Evolutionary conservation across 1,140 invertebrate species (phyloP), one percentile per base, ranked within the genome.

Genomic region (Monomorium pharaonis): DNA sequence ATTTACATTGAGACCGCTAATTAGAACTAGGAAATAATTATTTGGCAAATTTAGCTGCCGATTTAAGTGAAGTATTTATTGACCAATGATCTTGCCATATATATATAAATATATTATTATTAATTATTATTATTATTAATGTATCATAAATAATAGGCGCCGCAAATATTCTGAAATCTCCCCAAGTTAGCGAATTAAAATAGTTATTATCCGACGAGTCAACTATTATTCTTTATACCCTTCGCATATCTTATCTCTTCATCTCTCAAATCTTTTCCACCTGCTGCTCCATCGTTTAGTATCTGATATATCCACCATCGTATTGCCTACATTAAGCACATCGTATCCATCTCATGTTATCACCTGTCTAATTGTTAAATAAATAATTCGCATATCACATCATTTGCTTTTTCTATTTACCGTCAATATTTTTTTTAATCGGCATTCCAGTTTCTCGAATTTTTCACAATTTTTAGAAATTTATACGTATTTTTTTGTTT

Each of bases 21-120:
- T 37, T 30, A 4, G 14, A 77, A 69, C 42, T 37, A 83, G n/a
- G 16, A 77, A 78, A 42, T 83, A 62, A 90, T 92, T 92, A 89
- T 92, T 92, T 92, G 86, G 89, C 56, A 69, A 90, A 88, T 92
- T 91, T 89, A 90, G 86, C 69, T 86, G 74, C 77, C 81, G 72
- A 88, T 37, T 84, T 88, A 90, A 91, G 87, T 87, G 67, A 92
- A 92, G 91, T 93, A 93, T 93, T 93, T 93, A 93, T 93, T 93
- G 92, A 92, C 90, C 91, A 92, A 93, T 92, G 90, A 92, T 86
- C 92, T 92, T 93, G 92, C 92, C 92, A 93, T 92, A 90, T 89
- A 90, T 89, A 90, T 85, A 89, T 83, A 81, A 60, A 87, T 90
- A 85, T 87, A 87, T 70, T 85, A 85, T 90, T 86, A 91, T 83